phyloP scores from a whole-genome alignment of 1,140 invertebrate genomes.

The Drosophila truncata region DNA sequence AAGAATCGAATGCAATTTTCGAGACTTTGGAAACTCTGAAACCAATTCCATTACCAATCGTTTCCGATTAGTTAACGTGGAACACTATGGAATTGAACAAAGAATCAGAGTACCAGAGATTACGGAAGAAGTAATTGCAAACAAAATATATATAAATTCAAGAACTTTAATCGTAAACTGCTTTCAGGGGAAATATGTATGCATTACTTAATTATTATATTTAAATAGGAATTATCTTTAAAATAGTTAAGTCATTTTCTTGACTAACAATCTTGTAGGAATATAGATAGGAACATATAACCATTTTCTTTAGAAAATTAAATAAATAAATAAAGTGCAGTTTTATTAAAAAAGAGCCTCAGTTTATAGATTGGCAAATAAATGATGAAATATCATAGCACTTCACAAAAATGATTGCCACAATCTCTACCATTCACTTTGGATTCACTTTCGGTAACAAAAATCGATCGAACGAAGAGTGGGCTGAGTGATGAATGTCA shows the following conservation, averaged over 20 bases:
- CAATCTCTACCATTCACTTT: slow-evolving; percentile 17
- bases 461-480: slow-evolving; percentile 14
- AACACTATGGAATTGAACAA: neutral
- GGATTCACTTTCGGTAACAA: slow-evolving; percentile 24
- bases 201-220: neutral
- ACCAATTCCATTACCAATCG: neutral
- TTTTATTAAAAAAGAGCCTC: neutral
- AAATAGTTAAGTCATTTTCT: neutral
- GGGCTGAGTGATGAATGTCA: slow-evolving; percentile 36
- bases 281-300: too few species aligned
- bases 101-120: neutral
- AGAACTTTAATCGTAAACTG: neutral
- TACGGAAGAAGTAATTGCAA: neutral
- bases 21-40: slow-evolving; percentile 9
- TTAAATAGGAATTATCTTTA: neutral
- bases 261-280: too few species aligned
- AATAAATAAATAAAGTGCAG: neutral
- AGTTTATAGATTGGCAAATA: neutral
- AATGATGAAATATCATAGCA: slow-evolving; percentile 18
- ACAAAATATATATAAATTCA: neutral
- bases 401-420: slow-evolving; percentile 11
- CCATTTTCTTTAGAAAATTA: neutral
- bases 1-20: slow-evolving; percentile 3
- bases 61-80: neutral
- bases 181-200: neutral